phyloP scores from a whole-genome alignment of 2,888 invertebrate genomes.

The Epinotia ramella region DNA sequence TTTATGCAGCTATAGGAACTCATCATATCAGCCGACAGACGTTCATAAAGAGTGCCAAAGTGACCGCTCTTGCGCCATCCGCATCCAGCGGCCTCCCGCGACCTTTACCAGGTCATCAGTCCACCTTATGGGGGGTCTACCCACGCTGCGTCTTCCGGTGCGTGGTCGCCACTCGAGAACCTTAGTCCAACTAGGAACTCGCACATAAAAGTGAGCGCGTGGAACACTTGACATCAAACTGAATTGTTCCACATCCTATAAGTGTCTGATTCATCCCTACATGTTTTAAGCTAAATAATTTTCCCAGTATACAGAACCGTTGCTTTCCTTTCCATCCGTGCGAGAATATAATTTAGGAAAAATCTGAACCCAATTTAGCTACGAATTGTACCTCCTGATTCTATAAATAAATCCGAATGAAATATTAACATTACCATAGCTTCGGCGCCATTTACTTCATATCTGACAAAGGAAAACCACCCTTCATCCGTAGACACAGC shows the following conservation, averaged over 20 bases:
- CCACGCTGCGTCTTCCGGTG: no score
- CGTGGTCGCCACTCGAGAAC: no score
- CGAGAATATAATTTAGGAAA: constrained; percentile 10
- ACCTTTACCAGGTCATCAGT: no score
- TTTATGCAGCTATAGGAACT: no score
- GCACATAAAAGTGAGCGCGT: no score
- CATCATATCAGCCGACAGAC: no score
- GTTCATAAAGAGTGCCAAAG: no score
- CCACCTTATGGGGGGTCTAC: no score
- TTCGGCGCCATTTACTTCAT: constrained; percentile 1
- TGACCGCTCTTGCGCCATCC: no score
- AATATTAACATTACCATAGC: constrained; percentile 35
- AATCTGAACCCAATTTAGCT: constrained; percentile 24
- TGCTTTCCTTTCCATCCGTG: constrained; percentile 7
- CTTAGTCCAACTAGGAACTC: no score
- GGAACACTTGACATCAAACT: background rate
- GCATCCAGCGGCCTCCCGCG: no score
- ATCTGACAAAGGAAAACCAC: background rate
- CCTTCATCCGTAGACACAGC: background rate
- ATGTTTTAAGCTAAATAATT: constrained; percentile 13
- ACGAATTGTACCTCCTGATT: constrained; percentile 37
- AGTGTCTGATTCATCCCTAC: background rate
- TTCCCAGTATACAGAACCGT: background rate
- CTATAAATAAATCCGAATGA: constrained; percentile 37
- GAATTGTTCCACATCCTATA: background rate